Percentiles rank a stretch among this genome's conserved stretches.
Conservation (phyloP, 2,113 vertebrate species). For the Thamnaconus septentrionalis region DNA sequence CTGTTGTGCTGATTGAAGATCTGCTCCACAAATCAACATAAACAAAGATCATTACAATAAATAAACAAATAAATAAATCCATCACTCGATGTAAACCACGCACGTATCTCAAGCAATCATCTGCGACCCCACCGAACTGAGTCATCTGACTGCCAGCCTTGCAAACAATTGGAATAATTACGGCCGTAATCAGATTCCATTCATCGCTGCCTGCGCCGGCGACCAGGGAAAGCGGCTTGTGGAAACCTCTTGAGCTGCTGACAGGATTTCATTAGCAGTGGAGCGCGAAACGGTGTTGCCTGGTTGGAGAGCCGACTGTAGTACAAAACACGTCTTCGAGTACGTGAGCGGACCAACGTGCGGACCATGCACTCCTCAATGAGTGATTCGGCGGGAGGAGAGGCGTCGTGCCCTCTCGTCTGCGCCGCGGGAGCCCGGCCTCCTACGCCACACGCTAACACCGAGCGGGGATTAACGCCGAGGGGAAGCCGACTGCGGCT, state of each 20-base stretch:
- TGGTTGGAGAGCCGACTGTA: background rate
- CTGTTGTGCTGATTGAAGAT: constrained; percentile 16
- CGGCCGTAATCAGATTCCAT: constrained; percentile 48
- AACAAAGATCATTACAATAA: background rate
- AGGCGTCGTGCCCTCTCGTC: too few species aligned
- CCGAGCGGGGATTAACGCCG: too few species aligned
- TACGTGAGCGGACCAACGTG: too few species aligned
- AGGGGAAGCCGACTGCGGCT: too few species aligned
- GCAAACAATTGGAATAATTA: constrained; percentile 48
- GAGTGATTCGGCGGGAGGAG: too few species aligned
- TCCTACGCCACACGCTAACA: too few species aligned
- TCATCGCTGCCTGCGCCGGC: constrained; percentile 26
- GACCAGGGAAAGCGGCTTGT: constrained; percentile 46
- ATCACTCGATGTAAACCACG: constrained; percentile 32
- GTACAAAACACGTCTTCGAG: too few species aligned
- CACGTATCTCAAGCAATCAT: constrained; percentile 21
- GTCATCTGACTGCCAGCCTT: constrained; percentile 50
- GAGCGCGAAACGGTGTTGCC: constrained; percentile 18
- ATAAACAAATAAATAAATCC: constrained; percentile 1
- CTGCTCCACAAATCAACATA: constrained; percentile 13
- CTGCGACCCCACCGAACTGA: constrained; percentile 37
- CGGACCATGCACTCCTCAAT: background rate
- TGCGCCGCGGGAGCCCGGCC: too few species aligned
- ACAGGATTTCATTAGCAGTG: constrained; percentile 42
- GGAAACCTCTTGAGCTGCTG: constrained; percentile 11